A percentile compares a stretch with the other conserved stretches of the same genome.
phyloP scores from a whole-genome alignment of 2,888 invertebrate species.

The Lysandra bellargus region DNA sequence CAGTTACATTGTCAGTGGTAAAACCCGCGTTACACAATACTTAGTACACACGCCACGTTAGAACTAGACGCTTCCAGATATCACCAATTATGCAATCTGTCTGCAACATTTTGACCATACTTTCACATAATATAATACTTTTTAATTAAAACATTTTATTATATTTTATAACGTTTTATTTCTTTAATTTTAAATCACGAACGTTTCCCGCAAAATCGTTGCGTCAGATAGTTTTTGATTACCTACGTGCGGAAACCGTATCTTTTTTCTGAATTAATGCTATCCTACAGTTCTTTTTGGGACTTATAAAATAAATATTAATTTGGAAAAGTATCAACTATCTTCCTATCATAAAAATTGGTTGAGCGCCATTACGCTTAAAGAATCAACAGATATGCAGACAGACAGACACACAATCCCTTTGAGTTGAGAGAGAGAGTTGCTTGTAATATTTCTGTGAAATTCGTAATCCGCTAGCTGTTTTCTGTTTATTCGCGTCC shows the following conservation, averaged over 20 bases:
- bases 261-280: not conserved
- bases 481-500: conserved; percentile 4
- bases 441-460: not conserved
- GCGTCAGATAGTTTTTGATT: not conserved
- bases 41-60: conserved; percentile 10
- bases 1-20: conserved; percentile 19
- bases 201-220: not conserved
- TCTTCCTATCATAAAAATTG: not conserved
- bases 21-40: conserved; percentile 26
- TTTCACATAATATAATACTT: not conserved
- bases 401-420: not conserved
- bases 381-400: not conserved
- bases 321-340: no score
- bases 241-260: not conserved
- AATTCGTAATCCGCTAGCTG: not conserved
- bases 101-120: conserved; percentile 38
- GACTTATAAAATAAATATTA: no score
- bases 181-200: no score
- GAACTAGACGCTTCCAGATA: conserved; percentile 47
- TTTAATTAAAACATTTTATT: not conserved
- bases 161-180: not conserved
- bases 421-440: no score
- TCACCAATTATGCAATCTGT: conserved; percentile 45
- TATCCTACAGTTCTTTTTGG: no score
- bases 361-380: not conserved